These are phyloP conservation scores for Danaus melanippus DNA, from an alignment of 1,140 invertebrate species.

Conservation along the genomic window DNA sequence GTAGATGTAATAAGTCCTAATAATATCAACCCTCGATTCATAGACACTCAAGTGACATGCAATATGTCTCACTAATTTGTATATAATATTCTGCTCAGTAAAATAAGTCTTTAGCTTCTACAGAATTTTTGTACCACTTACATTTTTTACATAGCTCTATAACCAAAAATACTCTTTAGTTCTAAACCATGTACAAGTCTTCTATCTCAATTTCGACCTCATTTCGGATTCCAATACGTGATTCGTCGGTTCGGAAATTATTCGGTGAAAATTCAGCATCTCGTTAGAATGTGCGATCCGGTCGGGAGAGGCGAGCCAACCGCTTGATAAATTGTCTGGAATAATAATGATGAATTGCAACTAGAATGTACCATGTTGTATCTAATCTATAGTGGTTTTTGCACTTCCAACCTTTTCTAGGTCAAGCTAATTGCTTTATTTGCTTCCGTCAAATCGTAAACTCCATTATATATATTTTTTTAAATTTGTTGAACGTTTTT, in stretches of 20 bases:
- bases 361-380: conserved; percentile 53
- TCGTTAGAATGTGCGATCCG: conserved; percentile 68
- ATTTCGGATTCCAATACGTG: conserved; percentile 69
- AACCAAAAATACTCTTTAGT: conserved; percentile 37
- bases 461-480: conserved; percentile 17
- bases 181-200: conserved; percentile 55
- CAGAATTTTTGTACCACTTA: too few species aligned
- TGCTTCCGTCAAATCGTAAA: conserved; percentile 19
- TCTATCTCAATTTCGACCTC: conserved; percentile 68
- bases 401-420: conserved; percentile 11
- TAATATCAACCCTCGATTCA: conserved; percentile 48
- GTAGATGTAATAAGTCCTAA: conserved; percentile 63
- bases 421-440: conserved; percentile 7
- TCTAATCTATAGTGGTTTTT: conserved; percentile 44
- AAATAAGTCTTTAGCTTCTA: too few species aligned
- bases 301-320: conserved; percentile 61
- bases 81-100: conserved; percentile 4
- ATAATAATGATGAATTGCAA: conserved; percentile 72
- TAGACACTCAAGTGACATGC: conserved; percentile 27
- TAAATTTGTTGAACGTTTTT: too few species aligned
- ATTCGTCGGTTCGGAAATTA: conserved; percentile 70
- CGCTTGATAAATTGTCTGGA: conserved; percentile 71
- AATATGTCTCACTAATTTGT: conserved; percentile 6
- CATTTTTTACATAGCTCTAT: too few species aligned
- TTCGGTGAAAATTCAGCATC: conserved; percentile 71